Conservation (phyloP, 2,113 vertebrate genomes). For the Peucedramus taeniatus region DNA sequence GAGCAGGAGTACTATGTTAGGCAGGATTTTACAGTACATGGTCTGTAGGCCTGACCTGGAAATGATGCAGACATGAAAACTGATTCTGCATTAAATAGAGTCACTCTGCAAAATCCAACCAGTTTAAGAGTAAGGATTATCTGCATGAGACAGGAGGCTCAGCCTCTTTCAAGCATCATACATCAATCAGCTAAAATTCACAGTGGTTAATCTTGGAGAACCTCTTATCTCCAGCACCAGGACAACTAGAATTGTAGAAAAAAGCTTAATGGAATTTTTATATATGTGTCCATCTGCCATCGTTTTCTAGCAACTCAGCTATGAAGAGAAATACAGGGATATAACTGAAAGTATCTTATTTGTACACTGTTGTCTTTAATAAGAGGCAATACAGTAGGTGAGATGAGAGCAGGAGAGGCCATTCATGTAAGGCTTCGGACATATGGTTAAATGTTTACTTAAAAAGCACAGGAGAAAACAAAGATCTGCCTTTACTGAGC, state of each 20-base stretch:
- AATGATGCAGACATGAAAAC: neutral
- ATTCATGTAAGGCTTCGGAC: neutral
- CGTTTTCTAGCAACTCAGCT: neutral
- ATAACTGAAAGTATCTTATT: neutral
- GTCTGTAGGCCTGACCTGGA: neutral
- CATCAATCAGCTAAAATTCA: conserved; percentile 33
- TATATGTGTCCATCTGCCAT: neutral
- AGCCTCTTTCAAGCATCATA: conserved; percentile 7
- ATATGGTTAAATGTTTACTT: neutral
- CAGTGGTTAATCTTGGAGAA: conserved; percentile 14
- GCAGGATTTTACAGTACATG: neutral
- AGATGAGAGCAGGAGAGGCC: neutral
- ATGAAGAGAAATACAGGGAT: neutral
- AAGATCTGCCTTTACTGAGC: neutral
- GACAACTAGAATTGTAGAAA: neutral
- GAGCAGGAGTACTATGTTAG: neutral
- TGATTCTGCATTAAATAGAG: neutral
- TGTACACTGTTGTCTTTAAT: neutral
- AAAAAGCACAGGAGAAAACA: neutral
- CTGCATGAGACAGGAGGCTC: neutral
- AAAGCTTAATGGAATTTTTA: conserved; percentile 21
- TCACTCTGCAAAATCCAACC: neutral
- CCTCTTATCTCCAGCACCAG: conserved; percentile 8
- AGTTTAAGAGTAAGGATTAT: conserved; percentile 9
- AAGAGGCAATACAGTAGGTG: neutral